phyloP scores from a whole-genome alignment of 2,113 vertebrate species.

The Calcarius ornatus region DNA sequence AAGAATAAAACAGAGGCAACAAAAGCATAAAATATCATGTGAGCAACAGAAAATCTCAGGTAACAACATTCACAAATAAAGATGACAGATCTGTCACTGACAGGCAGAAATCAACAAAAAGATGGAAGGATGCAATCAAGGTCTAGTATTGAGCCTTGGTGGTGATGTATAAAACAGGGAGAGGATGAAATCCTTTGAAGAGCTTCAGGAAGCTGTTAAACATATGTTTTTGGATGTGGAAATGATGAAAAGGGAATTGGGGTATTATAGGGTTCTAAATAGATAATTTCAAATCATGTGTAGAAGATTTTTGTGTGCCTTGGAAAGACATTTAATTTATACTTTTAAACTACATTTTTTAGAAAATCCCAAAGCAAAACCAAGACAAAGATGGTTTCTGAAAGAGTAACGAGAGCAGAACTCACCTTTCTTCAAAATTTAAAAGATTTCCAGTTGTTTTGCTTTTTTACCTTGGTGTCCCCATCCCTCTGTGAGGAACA shows the following conservation, averaged over 20 bases:
- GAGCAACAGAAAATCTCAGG: neutral
- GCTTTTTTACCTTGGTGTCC: neutral
- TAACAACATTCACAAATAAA: neutral
- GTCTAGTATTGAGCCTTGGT: neutral
- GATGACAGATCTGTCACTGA: neutral
- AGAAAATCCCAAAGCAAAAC: neutral
- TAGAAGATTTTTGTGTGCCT: neutral
- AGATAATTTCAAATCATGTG: neutral
- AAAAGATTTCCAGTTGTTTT: neutral
- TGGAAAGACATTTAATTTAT: neutral
- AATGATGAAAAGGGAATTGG: neutral
- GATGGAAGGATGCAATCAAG: neutral
- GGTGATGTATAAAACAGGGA: neutral
- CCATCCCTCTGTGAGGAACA: neutral
- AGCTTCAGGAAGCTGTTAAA: neutral
- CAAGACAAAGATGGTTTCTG: neutral
- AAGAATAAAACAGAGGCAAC: neutral
- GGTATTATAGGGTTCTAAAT: neutral
- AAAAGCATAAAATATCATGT: neutral
- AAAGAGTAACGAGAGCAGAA: neutral
- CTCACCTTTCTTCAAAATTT: neutral
- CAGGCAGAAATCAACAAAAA: neutral
- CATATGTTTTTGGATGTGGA: neutral
- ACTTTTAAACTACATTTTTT: neutral
- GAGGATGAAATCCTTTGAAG: neutral